A percentile compares a stretch with the other conserved stretches of the same genome.
These are phyloP conservation scores for Lanius ludovicianus DNA, from an alignment of 2,113 vertebrate species.

Conservation along the genomic window DNA sequence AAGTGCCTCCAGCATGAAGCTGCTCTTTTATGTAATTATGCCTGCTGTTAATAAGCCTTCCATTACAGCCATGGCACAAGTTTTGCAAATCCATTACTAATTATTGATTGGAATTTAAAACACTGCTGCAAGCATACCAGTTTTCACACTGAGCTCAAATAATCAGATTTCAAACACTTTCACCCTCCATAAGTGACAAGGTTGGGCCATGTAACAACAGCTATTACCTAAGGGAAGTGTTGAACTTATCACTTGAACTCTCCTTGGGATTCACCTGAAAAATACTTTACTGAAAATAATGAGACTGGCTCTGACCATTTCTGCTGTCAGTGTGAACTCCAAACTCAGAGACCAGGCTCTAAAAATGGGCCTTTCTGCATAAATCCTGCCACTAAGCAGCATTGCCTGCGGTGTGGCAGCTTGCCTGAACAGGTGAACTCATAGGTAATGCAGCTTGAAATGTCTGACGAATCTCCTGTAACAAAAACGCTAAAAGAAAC, in stretches of 20 bases:
- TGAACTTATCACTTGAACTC: not conserved
- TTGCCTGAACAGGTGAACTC: not conserved
- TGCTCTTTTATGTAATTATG: constrained; percentile 1
- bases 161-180: not conserved
- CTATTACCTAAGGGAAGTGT: not conserved
- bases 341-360: not conserved
- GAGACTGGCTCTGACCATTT: not conserved
- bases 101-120: not conserved
- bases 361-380: not conserved
- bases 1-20: not conserved
- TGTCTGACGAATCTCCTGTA: not conserved
- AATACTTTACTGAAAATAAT: not conserved
- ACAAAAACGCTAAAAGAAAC: not conserved
- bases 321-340: not conserved
- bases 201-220: not conserved
- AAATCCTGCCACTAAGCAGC: not conserved
- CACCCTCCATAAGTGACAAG: not conserved
- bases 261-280: not conserved
- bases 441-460: not conserved
- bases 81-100: not conserved
- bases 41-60: constrained; percentile 5
- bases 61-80: not conserved
- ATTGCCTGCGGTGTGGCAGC: not conserved
- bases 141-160: not conserved
- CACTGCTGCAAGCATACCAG: not conserved